A percentile compares a stretch with the other conserved stretches of the same genome.
Evolutionary conservation across 1,140 invertebrate species (phyloP).

Genomic region (Teleopsis dalmanni): DNA sequence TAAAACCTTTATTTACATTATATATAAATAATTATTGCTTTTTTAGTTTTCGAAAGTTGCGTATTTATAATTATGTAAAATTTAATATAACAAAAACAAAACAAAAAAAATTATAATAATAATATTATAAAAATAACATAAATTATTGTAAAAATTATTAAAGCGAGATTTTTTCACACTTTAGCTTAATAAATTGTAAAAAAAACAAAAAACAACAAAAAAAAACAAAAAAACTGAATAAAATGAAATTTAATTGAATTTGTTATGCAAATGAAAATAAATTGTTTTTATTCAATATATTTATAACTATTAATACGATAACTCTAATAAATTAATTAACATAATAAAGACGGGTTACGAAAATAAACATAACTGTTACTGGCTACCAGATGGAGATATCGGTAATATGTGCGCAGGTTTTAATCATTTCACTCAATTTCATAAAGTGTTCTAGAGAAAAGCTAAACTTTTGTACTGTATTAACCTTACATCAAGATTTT

Average conservation of each 20-base stretch:
- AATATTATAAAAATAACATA: constrained; percentile 18
- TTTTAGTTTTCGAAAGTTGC: constrained; percentile 41
- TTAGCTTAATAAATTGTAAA: constrained; percentile 46
- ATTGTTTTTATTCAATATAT: too few relatives aligned
- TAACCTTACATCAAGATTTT: too few relatives aligned
- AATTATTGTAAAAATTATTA: constrained; percentile 29
- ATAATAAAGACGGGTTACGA: too few relatives aligned
- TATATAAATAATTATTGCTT: constrained; percentile 42
- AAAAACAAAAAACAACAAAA: constrained; percentile 25
- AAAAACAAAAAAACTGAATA: constrained; percentile 36
- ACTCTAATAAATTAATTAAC: too few relatives aligned
- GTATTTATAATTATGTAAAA: constrained; percentile 31
- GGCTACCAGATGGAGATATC: too few relatives aligned
- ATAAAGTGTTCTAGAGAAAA: too few relatives aligned
- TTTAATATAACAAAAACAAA: constrained; percentile 20
- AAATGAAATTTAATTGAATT: constrained; percentile 45
- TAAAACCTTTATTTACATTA: constrained; percentile 15
- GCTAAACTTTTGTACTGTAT: too few relatives aligned
- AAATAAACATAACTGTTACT: too few relatives aligned
- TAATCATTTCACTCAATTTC: too few relatives aligned
- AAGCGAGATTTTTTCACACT: constrained; percentile 45
- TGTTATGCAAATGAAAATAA: constrained; percentile 43
- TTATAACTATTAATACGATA: too few relatives aligned
- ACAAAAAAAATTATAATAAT: constrained; percentile 15
- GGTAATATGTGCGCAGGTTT: too few relatives aligned